Evolutionary conservation across 1,140 invertebrate genomes (phyloP).

Genomic region (Temnothorax longispinosus): DNA sequence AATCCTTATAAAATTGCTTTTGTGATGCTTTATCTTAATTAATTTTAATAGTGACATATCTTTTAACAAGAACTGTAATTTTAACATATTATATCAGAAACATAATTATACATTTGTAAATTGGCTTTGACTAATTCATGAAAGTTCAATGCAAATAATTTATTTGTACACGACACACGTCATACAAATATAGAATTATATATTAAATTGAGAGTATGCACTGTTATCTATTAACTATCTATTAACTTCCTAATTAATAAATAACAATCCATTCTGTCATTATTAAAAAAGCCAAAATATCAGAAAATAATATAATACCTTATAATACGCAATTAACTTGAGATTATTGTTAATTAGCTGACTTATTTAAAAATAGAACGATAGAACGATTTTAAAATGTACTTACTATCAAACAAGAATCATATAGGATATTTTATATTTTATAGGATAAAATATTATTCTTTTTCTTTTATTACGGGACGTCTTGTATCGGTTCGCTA

Average conservation of each 20-base stretch:
- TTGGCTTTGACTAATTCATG: not conserved
- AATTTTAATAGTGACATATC: not conserved
- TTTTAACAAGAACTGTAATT: not conserved
- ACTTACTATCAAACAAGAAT: not conserved
- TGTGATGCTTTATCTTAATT: not conserved
- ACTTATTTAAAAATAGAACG: not conserved
- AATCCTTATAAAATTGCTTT: not conserved
- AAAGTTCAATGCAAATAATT: slow-evolving; percentile 1
- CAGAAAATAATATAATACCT: not conserved
- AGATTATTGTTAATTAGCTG: not conserved
- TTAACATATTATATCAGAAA: not conserved
- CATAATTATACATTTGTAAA: slow-evolving; percentile 14
- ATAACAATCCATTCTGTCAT: not conserved
- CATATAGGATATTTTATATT: not conserved
- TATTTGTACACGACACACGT: not conserved
- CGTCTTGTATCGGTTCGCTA: not conserved
- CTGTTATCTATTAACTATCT: not conserved
- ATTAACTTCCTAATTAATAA: slow-evolving; percentile 44
- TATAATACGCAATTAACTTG: no score
- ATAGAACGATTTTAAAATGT: not conserved
- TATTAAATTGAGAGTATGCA: not conserved
- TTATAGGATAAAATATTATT: not conserved
- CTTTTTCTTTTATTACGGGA: not conserved
- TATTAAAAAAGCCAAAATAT: not conserved
- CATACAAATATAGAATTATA: not conserved